A percentile compares a stretch with the other conserved stretches of the same genome.
Evolutionary conservation across 2,888 invertebrate species (phyloP).

Genomic region (Troides oblongomaculatus): DNA sequence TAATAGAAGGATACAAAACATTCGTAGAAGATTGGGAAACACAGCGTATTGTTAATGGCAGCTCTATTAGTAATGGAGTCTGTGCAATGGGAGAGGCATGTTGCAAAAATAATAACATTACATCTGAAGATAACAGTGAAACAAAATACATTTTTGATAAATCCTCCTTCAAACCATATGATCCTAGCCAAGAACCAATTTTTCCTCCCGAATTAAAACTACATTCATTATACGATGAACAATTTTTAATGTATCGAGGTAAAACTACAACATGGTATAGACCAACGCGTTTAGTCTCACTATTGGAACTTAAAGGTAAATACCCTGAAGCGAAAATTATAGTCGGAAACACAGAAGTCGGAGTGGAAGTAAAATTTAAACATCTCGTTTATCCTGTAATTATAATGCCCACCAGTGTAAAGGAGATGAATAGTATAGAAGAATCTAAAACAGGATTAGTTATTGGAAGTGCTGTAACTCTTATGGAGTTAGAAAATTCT

Average conservation of each 20-base stretch:
- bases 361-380: constrained; percentile 91
- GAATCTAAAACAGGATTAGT: constrained; percentile 81
- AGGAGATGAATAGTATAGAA: constrained; percentile 84
- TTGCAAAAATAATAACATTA: constrained; percentile 75
- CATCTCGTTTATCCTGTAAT: constrained; percentile 86
- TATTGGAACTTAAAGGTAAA: constrained; percentile 83
- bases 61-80: constrained; percentile 44
- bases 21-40: constrained; percentile 87
- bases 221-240: constrained; percentile 78
- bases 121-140: constrained; percentile 60
- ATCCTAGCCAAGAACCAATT: constrained; percentile 89
- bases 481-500: constrained; percentile 86
- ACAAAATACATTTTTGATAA: constrained; percentile 80
- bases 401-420: constrained; percentile 92
- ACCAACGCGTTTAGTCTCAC: constrained; percentile 80
- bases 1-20: constrained; percentile 89
- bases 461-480: constrained; percentile 90
- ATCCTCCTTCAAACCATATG: constrained; percentile 83
- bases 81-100: constrained; percentile 84
- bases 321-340: constrained; percentile 86
- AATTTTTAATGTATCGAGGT: constrained; percentile 73
- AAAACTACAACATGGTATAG: constrained; percentile 84
- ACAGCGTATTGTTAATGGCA: constrained; percentile 53
- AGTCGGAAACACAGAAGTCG: constrained; percentile 91
- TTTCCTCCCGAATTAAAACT: constrained; percentile 90